These are phyloP conservation scores for Phyto melanocephala DNA, from an alignment of 2,888 invertebrate genomes.

Conservation along the genomic window DNA sequence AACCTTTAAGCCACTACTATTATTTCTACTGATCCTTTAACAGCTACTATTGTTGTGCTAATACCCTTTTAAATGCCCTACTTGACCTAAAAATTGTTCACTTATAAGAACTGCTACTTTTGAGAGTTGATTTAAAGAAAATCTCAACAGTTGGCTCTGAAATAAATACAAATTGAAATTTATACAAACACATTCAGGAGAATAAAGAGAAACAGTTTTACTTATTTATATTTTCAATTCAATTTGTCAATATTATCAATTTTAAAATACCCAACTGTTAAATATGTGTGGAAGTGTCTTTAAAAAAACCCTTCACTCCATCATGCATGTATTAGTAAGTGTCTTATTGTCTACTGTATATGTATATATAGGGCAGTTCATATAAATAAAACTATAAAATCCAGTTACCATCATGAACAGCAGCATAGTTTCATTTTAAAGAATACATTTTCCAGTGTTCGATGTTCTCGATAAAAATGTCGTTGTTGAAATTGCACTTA, in stretches of 20 bases:
- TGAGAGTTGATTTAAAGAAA: neutral
- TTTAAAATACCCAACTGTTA: constrained; percentile 57
- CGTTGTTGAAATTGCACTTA: neutral
- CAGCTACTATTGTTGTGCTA: too few species aligned
- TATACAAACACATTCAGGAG: neutral
- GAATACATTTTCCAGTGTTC: constrained; percentile 19
- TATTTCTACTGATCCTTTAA: too few species aligned
- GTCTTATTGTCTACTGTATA: too few species aligned
- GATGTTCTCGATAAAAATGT: constrained; percentile 22
- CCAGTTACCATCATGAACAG: constrained; percentile 35
- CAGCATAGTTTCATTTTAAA: constrained; percentile 33
- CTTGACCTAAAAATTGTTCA: neutral
- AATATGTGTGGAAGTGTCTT: neutral
- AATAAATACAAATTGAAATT: neutral
- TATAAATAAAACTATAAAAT: constrained; percentile 45
- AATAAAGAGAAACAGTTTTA: constrained; percentile 7
- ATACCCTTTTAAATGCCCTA: too few species aligned
- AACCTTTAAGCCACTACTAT: too few species aligned
- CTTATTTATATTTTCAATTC: constrained; percentile 59
- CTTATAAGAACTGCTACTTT: too few species aligned
- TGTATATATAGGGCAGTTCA: neutral
- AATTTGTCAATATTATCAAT: constrained; percentile 63
- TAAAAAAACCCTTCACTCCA: too few species aligned
- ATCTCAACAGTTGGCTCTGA: neutral
- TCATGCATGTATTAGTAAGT: too few species aligned